Evolutionary conservation across 1,140 invertebrate species (phyloP).

Genomic region (Dendrolimus punctatus): DNA sequence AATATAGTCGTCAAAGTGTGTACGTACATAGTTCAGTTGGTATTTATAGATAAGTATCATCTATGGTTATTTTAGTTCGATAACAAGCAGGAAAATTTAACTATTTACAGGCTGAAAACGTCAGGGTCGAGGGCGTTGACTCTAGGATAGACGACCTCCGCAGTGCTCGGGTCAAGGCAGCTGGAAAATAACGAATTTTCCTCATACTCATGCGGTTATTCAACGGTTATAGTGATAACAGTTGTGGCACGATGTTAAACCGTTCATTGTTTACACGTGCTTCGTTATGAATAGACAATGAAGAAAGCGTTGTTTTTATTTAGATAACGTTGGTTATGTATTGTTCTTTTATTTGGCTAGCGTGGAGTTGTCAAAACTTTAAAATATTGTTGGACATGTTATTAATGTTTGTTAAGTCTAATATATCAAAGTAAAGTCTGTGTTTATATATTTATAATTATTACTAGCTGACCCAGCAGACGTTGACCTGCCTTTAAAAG

Average conservation of each 20-base stretch:
- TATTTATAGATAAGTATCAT: conserved; percentile 22
- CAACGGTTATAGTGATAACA: conserved; percentile 2
- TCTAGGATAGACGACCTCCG: conserved; percentile 38
- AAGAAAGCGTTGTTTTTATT: too few relatives aligned
- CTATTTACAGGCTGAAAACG: too few relatives aligned
- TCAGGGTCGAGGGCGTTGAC: conserved; percentile 35
- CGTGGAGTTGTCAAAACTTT: not conserved
- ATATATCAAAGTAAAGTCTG: not conserved
- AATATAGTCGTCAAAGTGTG: too few relatives aligned
- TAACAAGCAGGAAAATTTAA: not conserved
- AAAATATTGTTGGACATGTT: not conserved
- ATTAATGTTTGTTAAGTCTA: not conserved
- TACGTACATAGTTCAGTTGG: too few relatives aligned
- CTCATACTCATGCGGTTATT: conserved; percentile 14
- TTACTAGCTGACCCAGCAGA: too few relatives aligned
- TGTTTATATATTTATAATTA: too few relatives aligned
- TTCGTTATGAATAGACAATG: too few relatives aligned
- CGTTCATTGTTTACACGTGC: too few relatives aligned
- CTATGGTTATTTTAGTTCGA: conserved; percentile 53
- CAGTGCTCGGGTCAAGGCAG: conserved; percentile 50
- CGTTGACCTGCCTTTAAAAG: too few relatives aligned
- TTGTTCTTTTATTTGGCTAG: too few relatives aligned
- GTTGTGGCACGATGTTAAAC: conserved; percentile 4
- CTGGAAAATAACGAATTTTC: conserved; percentile 30
- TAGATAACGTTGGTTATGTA: too few relatives aligned